These are phyloP conservation scores for Aphelenchoides bicaudatus DNA, from an alignment of 2,888 invertebrate genomes.

Conservation along the genomic window DNA sequence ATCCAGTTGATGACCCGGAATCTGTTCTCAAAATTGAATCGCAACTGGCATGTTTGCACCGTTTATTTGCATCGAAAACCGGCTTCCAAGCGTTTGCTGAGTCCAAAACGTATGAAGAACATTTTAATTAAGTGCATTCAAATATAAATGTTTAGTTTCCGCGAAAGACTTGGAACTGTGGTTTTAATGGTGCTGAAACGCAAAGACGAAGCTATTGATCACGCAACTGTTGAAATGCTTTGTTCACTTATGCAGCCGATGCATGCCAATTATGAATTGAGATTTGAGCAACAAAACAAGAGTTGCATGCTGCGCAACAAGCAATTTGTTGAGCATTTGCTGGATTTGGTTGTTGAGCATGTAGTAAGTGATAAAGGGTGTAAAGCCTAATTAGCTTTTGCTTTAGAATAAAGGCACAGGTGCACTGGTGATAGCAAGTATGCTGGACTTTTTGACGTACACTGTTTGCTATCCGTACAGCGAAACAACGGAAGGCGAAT, in stretches of 20 bases:
- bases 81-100: conserved; percentile 77
- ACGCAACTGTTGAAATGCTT: conserved; percentile 95
- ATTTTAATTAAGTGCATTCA: too few species aligned
- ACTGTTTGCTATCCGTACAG: conserved; percentile 96
- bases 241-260: conserved; percentile 96
- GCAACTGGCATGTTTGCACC: conserved; percentile 86
- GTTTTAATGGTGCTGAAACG: conserved; percentile 83
- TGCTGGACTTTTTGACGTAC: conserved; percentile 96
- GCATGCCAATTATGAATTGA: conserved; percentile 86
- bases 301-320: conserved; percentile 75
- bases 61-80: conserved; percentile 92
- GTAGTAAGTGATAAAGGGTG: conserved; percentile 71
- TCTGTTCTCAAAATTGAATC: conserved; percentile 71
- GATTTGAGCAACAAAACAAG: conserved; percentile 97
- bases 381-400: conserved; percentile 9
- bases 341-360: conserved; percentile 90
- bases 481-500: conserved; percentile 94
- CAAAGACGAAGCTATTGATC: conserved; percentile 83
- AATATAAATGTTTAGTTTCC: conserved; percentile 69
- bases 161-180: conserved; percentile 87
- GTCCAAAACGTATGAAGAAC: too few species aligned
- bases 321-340: conserved; percentile 82
- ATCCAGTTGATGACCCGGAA: conserved; percentile 65
- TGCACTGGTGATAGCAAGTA: conserved; percentile 88
- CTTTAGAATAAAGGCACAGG: conserved; percentile 83